Conservation (phyloP, 2,113 vertebrate genomes). For the Ovis aries region DNA sequence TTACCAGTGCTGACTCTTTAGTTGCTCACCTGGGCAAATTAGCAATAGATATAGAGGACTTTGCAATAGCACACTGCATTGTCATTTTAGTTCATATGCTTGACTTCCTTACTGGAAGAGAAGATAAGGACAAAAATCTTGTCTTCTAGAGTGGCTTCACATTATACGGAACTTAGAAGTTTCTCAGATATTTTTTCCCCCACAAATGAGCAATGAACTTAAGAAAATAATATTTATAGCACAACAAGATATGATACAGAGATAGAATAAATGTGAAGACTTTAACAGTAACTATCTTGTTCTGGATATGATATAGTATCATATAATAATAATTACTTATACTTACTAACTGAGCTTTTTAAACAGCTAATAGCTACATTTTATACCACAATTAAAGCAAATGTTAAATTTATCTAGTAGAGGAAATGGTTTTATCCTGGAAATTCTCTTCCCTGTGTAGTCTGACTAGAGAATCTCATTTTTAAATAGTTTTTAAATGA, state of each 20-base stretch:
- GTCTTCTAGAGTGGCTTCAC: neutral
- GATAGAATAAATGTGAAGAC: neutral
- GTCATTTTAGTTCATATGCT: neutral
- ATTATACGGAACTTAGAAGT: neutral
- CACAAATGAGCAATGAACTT: neutral
- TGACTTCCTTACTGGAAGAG: neutral
- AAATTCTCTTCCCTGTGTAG: neutral
- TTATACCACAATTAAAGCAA: neutral
- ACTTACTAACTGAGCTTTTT: neutral
- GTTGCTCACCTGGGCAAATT: neutral
- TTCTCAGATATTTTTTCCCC: neutral
- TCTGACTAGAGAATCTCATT: neutral
- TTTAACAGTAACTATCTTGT: neutral
- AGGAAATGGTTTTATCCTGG: neutral
- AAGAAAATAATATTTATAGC: neutral
- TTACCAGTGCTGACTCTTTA: neutral
- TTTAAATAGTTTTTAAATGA: neutral
- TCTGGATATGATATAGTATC: neutral
- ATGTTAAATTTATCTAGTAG: neutral
- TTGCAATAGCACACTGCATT: neutral
- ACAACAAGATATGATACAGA: neutral
- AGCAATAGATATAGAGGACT: neutral
- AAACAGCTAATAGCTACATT: neutral
- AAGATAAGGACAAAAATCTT: neutral
- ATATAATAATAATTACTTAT: neutral